Conservation (phyloP, 2,113 vertebrate species). For the Lagopus leucura region DNA sequence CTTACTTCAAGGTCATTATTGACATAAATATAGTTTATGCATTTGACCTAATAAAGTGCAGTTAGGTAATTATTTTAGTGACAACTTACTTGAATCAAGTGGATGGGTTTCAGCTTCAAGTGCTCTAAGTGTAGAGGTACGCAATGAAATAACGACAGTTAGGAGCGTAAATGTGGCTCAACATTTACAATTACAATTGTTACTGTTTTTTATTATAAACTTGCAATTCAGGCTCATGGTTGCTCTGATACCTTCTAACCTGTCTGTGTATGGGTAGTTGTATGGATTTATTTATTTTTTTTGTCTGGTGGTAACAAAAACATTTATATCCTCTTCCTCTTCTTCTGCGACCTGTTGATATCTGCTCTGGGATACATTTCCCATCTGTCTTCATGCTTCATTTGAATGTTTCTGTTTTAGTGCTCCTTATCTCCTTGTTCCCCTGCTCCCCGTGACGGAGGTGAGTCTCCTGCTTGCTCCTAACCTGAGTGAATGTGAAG, state of each 20-base stretch:
- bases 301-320: neutral
- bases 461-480: neutral
- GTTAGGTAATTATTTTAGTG: constrained; percentile 3
- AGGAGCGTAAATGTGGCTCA: neutral
- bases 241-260: neutral
- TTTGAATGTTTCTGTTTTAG: neutral
- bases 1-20: neutral
- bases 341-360: constrained; percentile 43
- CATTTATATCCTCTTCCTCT: constrained; percentile 52
- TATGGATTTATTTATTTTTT: neutral
- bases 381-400: constrained; percentile 22
- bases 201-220: neutral
- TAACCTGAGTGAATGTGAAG: neutral
- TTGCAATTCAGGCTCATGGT: neutral
- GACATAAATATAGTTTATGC: constrained; percentile 4
- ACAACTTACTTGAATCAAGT: constrained; percentile 2
- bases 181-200: neutral
- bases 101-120: neutral
- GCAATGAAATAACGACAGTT: neutral
- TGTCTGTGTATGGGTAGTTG: neutral
- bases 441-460: neutral
- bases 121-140: neutral
- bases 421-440: constrained; percentile 7
- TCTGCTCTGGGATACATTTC: constrained; percentile 57
- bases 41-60: constrained; percentile 1